Evolutionary conservation across 2,797 vertebrate genomes (phyloP).

Genomic region (Megaceryle alcyon): DNA sequence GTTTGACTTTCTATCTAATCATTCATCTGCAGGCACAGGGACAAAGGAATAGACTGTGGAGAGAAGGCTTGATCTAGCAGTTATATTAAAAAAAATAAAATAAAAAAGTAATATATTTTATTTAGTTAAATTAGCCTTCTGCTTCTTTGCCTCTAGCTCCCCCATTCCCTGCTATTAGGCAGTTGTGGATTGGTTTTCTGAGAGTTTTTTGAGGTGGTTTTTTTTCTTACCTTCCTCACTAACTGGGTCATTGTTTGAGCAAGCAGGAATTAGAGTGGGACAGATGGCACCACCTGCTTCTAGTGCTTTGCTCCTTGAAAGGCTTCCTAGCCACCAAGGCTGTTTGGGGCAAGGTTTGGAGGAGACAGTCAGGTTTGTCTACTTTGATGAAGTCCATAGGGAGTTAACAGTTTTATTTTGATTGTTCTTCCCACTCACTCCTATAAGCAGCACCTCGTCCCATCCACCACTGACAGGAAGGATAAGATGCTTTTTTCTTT

Average conservation of each 20-base stretch:
- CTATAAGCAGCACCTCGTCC: background rate
- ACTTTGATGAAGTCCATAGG: background rate
- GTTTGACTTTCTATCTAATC: background rate
- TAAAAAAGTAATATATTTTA: background rate
- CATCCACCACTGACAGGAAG: background rate
- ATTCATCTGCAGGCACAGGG: background rate
- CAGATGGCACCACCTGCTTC: conserved; percentile 32
- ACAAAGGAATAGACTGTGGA: rapidly evolving
- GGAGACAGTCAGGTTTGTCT: background rate
- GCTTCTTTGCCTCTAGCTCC: background rate
- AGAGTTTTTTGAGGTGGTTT: background rate
- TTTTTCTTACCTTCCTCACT: background rate
- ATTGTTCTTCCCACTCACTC: background rate
- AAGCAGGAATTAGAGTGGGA: background rate
- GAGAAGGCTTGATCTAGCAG: background rate
- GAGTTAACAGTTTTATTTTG: background rate
- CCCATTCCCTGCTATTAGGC: background rate
- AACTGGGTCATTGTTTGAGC: background rate
- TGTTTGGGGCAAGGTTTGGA: background rate
- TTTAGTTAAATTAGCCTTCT: background rate
- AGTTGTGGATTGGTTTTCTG: background rate
- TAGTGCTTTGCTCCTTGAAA: background rate
- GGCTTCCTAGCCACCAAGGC: background rate
- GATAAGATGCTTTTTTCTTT: background rate
- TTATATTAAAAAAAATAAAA: background rate